Percentiles rank a stretch among this genome's conserved stretches.
Conservation (phyloP, 2,113 vertebrate genomes). For the Scomber scombrus region DNA sequence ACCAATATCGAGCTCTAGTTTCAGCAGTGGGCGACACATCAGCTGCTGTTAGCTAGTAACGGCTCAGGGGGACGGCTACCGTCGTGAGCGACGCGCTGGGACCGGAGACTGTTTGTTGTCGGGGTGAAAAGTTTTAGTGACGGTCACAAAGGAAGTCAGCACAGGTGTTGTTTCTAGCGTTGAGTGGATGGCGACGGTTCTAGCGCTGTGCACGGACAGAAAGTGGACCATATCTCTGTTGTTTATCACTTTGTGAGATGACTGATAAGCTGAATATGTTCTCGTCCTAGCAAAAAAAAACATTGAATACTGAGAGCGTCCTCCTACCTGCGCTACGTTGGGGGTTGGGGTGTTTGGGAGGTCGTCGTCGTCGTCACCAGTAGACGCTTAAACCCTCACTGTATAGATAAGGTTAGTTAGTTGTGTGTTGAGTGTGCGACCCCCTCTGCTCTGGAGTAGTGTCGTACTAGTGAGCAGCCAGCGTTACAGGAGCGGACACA, state of each 20-base stretch:
- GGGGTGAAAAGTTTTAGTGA: conserved; percentile 74
- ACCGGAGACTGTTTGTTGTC: conserved; percentile 53
- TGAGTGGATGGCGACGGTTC: conserved; percentile 48
- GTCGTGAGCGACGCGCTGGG: conserved; percentile 18
- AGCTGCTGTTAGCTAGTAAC: neutral
- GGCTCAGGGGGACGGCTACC: neutral
- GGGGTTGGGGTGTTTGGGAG: conserved; percentile 59
- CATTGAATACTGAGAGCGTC: conserved; percentile 18
- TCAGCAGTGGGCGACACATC: neutral
- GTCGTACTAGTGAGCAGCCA: conserved; percentile 18
- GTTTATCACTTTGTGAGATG: conserved; percentile 10
- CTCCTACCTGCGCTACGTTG: conserved; percentile 58
- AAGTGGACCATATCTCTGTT: conserved; percentile 21
- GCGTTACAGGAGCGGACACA: conserved; percentile 20
- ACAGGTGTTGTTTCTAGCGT: conserved; percentile 51
- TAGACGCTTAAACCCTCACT: conserved; percentile 37
- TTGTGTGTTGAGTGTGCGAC: conserved; percentile 43
- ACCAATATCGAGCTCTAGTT: conserved; percentile 4
- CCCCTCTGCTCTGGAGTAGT: neutral
- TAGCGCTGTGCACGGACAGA: neutral
- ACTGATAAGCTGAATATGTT: conserved; percentile 40
- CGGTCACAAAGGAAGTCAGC: conserved; percentile 63
- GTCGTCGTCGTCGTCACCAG: conserved; percentile 48
- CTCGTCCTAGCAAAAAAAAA: conserved; percentile 13
- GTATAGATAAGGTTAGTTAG: conserved; percentile 43